These are phyloP conservation scores for Halesus radiatus DNA, from an alignment of 1,140 invertebrate species.

Conservation along the genomic window DNA sequence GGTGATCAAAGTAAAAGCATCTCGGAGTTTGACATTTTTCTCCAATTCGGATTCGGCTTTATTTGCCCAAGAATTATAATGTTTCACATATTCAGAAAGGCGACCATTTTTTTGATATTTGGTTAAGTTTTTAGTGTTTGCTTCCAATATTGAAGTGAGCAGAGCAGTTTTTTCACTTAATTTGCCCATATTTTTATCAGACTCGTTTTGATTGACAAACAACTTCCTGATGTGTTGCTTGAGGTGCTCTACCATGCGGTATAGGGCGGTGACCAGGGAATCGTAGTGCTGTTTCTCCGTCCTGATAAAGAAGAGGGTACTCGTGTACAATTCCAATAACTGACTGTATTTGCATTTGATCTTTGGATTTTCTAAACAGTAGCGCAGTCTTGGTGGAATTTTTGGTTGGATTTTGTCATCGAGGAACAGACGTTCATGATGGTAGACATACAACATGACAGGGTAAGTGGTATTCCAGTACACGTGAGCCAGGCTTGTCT, in stretches of 20 bases:
- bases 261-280: constrained; percentile 63
- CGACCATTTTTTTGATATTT: constrained; percentile 53
- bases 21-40: constrained; percentile 63
- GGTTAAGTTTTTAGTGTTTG: constrained; percentile 60
- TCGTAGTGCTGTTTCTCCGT: constrained; percentile 66
- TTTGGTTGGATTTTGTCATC: constrained; percentile 62
- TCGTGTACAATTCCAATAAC: constrained; percentile 62
- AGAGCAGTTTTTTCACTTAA: constrained; percentile 63
- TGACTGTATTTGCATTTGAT: constrained; percentile 66
- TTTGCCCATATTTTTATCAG: constrained; percentile 65
- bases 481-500: constrained; percentile 61
- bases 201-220: constrained; percentile 63
- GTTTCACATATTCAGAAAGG: constrained; percentile 54
- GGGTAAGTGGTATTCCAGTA: constrained; percentile 64
- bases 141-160: constrained; percentile 61
- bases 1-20: constrained; percentile 63
- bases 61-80: constrained; percentile 23
- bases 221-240: constrained; percentile 65
- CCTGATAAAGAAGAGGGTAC: constrained; percentile 66
- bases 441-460: constrained; percentile 65
- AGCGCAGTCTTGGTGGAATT: constrained; percentile 65
- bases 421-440: constrained; percentile 61
- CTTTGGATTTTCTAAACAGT: constrained; percentile 66
- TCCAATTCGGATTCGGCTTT: constrained; percentile 60
- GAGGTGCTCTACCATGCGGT: constrained; percentile 63